Evolutionary conservation across 1,140 invertebrate genomes (phyloP).

Genomic region (Anthonomus grandis): DNA sequence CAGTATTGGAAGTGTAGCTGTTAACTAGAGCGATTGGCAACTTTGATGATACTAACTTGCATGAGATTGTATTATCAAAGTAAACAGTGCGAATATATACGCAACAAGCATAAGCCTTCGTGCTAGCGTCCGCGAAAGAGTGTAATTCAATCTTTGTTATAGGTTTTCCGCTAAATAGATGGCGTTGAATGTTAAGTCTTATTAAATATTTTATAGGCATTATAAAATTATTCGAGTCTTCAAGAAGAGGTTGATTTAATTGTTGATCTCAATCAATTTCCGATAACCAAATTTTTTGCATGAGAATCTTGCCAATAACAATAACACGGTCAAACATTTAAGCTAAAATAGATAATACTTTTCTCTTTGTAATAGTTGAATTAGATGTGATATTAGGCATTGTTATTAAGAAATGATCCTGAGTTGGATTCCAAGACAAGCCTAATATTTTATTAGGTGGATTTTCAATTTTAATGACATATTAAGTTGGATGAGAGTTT

Average conservation of each 20-base stretch:
- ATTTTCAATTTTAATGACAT: neutral
- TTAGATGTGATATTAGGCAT: neutral
- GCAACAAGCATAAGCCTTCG: slow-evolving; percentile 38
- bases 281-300: slow-evolving; percentile 46
- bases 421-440: slow-evolving; percentile 4
- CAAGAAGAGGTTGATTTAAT: slow-evolving; percentile 1
- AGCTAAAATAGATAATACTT: too few species aligned
- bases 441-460: slow-evolving; percentile 5
- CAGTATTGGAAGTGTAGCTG: slow-evolving; percentile 23
- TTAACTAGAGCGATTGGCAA: slow-evolving; percentile 20
- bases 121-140: slow-evolving; percentile 41
- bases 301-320: slow-evolving; percentile 45
- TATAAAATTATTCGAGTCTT: neutral
- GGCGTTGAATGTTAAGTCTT: neutral
- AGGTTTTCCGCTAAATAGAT: neutral
- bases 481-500: neutral
- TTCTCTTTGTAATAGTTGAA: neutral
- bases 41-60: too few species aligned
- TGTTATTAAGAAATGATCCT: neutral
- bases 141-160: slow-evolving; percentile 7
- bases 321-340: too few species aligned
- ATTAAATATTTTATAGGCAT: neutral
- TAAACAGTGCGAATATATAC: slow-evolving; percentile 36
- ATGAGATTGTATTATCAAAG: too few species aligned
- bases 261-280: slow-evolving; percentile 44